These are phyloP conservation scores for Neodiprion virginianus DNA, from an alignment of 1,140 invertebrate genomes.

Conservation along the genomic window DNA sequence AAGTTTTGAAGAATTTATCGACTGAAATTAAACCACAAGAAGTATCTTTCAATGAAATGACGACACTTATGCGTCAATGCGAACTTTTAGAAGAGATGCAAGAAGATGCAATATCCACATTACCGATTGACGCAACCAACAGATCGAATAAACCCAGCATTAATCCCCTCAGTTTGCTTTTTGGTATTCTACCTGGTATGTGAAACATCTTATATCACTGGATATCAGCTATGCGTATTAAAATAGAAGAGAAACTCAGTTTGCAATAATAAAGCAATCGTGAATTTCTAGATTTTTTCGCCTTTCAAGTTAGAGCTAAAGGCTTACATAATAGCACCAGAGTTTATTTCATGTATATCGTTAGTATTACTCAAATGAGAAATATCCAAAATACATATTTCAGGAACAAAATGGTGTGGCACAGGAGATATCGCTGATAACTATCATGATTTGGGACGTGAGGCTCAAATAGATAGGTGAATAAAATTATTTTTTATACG, in stretches of 20 bases:
- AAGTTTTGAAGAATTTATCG: conserved; percentile 67
- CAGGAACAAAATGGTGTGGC: conserved; percentile 91
- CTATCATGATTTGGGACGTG: conserved; percentile 81
- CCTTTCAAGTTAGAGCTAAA: too few species aligned
- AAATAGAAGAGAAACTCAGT: too few species aligned
- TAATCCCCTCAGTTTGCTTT: conserved; percentile 72
- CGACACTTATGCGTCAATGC: conserved; percentile 77
- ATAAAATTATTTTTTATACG: neutral
- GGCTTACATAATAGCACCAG: too few species aligned
- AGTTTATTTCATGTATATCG: too few species aligned
- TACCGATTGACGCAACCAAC: conserved; percentile 47
- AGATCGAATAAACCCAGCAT: conserved; percentile 60
- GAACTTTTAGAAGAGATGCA: conserved; percentile 64
- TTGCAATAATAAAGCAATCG: too few species aligned
- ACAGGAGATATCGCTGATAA: conserved; percentile 82
- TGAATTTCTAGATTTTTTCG: too few species aligned
- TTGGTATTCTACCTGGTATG: conserved; percentile 79
- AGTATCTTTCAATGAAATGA: conserved; percentile 75
- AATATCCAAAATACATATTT: conserved; percentile 32
- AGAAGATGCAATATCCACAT: conserved; percentile 40
- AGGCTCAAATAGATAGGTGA: conserved; percentile 72
- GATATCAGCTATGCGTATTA: too few species aligned
- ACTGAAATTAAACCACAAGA: conserved; percentile 65
- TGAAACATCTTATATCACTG: neutral
- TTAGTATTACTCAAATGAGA: conserved; percentile 6